Evolutionary conservation across 2,888 invertebrate species (phyloP), one percentile per base, ranked within the genome.

Genomic region (Dynastes maya): DNA sequence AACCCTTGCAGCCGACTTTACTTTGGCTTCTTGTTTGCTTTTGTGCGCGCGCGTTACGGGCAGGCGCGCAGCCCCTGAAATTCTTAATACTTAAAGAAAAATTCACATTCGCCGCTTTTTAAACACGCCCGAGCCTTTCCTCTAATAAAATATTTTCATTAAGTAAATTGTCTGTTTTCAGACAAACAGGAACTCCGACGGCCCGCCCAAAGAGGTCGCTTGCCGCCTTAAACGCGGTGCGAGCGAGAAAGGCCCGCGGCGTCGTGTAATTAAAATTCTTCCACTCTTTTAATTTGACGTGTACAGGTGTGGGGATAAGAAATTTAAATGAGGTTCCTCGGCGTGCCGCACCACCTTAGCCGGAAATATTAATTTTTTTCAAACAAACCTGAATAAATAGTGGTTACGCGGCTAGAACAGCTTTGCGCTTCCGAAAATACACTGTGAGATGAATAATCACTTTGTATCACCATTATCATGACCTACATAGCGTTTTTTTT

Each of bases 241-340:
- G 72, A 55, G 71, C 37, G 55, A 58, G 72, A 53, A 0, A 0
- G 16, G 0, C 16, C 51, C 49, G 27, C 49, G 53, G 53, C 49
- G 58, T 49, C 16, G 37, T 45, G 53, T 76, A 65, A 76, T 76
- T 76, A 76, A 76, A 76, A 76, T 76, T 76, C 65, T 76, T 64
- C 65, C 76, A 76, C 53, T 65, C 76, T 76, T 76, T 76, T 76
- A 76, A 76, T 76, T 76, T 76, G 76, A 76, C 67, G 76, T 67
- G 76, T 72, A 72, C 72, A 72, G 72, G 72, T 72, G 72, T 22
- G 72, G 61, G 61, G 76, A 65, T 64, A 55, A 67, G 67, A 76
- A 76, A 76, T 76, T 76, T 64, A 76, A 67, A 76, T 76, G 51
- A 63, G 45, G 49, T 64, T 64, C 75, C 27, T 29, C 53, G 29